Evolutionary conservation across 2,113 vertebrate species (phyloP).

Genomic region (Ornithorhynchus anatinus): DNA sequence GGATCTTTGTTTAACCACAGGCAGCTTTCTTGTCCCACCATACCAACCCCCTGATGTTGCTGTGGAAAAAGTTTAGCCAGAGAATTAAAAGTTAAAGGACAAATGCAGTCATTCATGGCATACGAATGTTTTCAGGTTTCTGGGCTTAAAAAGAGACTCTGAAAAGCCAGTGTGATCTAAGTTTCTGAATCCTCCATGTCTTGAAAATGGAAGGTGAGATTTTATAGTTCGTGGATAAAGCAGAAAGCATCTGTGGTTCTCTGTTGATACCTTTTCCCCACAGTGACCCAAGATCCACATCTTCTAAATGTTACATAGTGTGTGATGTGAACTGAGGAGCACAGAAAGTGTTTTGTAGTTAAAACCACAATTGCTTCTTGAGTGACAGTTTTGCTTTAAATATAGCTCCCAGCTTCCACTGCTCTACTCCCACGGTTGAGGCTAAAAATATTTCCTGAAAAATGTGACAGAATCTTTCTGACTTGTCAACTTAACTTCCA

Average conservation of each 20-base stretch:
- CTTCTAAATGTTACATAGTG: background rate
- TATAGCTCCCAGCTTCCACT: background rate
- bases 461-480: background rate
- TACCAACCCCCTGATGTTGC: too few relatives aligned
- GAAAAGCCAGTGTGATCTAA: background rate
- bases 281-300: background rate
- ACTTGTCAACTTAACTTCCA: constrained; percentile 6
- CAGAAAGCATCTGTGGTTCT: background rate
- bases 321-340: background rate
- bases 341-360: background rate
- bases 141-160: background rate
- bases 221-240: background rate
- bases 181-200: too few relatives aligned
- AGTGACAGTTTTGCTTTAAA: background rate
- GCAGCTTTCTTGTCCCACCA: too few relatives aligned
- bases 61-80: constrained; percentile 10
- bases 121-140: background rate
- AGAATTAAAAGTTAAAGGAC: background rate
- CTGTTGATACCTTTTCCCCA: background rate
- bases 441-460: background rate
- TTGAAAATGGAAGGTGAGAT: background rate
- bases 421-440: background rate
- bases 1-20: background rate
- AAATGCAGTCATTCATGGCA: background rate
- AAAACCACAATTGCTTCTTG: background rate